Percentiles rank a stretch among this genome's conserved stretches.
Evolutionary conservation across 2,113 vertebrate species (phyloP).

Genomic region (Dipodomys stephensi): DNA sequence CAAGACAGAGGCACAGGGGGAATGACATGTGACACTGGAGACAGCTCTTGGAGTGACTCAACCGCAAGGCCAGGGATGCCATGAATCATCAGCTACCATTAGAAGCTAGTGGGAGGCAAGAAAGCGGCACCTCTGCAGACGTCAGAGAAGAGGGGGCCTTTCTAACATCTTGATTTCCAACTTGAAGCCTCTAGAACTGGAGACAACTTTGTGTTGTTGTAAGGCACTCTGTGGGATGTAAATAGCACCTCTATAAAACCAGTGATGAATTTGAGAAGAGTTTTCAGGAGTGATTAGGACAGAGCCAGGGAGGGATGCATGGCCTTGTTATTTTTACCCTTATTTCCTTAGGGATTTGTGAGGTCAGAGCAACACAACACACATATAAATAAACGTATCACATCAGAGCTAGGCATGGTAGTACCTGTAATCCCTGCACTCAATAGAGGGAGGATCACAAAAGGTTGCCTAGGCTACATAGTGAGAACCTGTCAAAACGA

Average conservation of each 20-base stretch:
- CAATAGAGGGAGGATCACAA: no score
- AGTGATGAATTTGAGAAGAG: background rate
- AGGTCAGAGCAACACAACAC: slow-evolving; percentile 27
- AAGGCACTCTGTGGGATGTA: background rate
- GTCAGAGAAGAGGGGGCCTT: background rate
- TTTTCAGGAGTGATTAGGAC: background rate
- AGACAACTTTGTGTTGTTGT: background rate
- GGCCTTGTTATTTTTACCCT: slow-evolving; percentile 21
- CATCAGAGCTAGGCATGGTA: background rate
- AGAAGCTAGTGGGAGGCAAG: background rate
- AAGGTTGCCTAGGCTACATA: no score
- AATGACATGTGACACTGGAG: background rate
- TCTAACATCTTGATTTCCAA: background rate
- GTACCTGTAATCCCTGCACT: no score
- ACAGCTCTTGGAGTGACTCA: background rate
- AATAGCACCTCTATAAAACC: background rate
- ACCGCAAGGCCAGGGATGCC: background rate
- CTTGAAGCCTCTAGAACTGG: background rate
- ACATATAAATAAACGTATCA: background rate
- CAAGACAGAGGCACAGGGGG: background rate
- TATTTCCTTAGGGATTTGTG: slow-evolving; percentile 28
- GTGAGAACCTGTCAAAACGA: no score
- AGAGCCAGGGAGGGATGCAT: background rate
- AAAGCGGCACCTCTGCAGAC: background rate
- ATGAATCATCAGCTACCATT: background rate